Evolutionary conservation across 2,113 vertebrate species (phyloP).

Genomic region (Heptranchias perlo): DNA sequence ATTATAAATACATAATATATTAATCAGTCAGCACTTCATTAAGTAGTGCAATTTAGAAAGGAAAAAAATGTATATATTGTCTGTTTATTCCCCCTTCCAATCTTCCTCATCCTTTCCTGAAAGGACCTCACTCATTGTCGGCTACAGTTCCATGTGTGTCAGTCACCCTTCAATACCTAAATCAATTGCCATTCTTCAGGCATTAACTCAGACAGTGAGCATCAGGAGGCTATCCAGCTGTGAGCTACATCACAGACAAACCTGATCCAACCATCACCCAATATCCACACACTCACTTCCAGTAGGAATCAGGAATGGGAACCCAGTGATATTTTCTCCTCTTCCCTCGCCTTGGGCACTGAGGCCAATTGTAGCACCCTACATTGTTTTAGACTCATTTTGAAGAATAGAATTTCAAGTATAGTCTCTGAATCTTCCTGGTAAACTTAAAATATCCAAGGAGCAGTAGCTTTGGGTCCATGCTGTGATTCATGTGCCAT

Average conservation of each 20-base stretch:
- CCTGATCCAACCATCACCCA: not conserved
- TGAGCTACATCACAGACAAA: not conserved
- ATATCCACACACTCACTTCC: not conserved
- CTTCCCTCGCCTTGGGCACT: not conserved
- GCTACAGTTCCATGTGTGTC: not conserved
- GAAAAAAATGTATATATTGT: not conserved
- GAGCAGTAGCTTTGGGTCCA: not conserved
- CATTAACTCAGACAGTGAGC: not conserved
- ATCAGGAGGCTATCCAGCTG: not conserved
- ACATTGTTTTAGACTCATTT: not conserved
- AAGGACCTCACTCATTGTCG: not conserved
- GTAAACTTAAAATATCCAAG: not conserved
- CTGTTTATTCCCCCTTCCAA: not conserved
- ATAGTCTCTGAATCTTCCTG: not conserved
- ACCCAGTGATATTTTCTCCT: not conserved
- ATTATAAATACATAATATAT: slow-evolving; percentile 9
- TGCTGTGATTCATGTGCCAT: not conserved
- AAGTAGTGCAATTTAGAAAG: not conserved
- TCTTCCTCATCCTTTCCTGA: not conserved
- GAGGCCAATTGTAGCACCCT: not conserved
- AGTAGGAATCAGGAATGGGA: not conserved
- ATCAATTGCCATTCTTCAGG: not conserved
- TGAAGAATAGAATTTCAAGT: not conserved
- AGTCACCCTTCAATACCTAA: not conserved
- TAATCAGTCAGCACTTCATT: not conserved